Evolutionary conservation across 2,113 vertebrate species (phyloP), one percentile per base, ranked within the genome.

Genomic region (Pangasianodon gigas): DNA sequence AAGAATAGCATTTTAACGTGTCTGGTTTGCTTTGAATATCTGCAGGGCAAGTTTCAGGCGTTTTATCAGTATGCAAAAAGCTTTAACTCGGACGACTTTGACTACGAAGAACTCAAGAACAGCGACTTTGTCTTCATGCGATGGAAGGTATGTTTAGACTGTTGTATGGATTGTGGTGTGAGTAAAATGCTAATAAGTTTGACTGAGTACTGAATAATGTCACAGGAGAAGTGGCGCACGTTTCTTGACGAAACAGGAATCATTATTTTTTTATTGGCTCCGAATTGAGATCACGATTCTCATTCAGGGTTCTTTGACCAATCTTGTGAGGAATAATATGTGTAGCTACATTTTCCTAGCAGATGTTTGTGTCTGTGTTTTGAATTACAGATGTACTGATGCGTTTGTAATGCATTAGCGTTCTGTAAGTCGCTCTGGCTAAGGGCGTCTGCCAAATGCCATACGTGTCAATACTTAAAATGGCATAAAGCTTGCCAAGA

Each of bases 41-140:
- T 67, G 29, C 94, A 99, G 98, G 97, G 98, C n/a, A 99, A 99
- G 95, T 99, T 99, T 92, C 97, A 98, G 91, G 97, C 98, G 90
- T 99, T 99, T 96, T 99, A 97, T 94, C 98, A 99, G 94, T 98
- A 98, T 91, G 97, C 98, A 94, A 99, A 98, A 96, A 97, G 96
- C 94, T 99, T 99, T 96, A 99, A 99, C 92, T 98, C 97, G 0
- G 98, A 99, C 87, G 97, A 98, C 92, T 99, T 99, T 94, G 98
- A 98, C 94, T 99, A 98, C 82, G 97, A 98, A 91, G 97, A 97
- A 48, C 95, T 99, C 94, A 97, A 98, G 94, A 97, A 94, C 62
- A 97, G 98, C 56, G 98, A 99, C 92, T 99, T 97, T 87, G 97
- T 99, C 95, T 99, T 99, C 95, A 99, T 99, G 98, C 97, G 98